Evolutionary conservation across 2,888 invertebrate genomes (phyloP), one percentile per base, ranked within the genome.

Genomic region (Noctua janthe): DNA sequence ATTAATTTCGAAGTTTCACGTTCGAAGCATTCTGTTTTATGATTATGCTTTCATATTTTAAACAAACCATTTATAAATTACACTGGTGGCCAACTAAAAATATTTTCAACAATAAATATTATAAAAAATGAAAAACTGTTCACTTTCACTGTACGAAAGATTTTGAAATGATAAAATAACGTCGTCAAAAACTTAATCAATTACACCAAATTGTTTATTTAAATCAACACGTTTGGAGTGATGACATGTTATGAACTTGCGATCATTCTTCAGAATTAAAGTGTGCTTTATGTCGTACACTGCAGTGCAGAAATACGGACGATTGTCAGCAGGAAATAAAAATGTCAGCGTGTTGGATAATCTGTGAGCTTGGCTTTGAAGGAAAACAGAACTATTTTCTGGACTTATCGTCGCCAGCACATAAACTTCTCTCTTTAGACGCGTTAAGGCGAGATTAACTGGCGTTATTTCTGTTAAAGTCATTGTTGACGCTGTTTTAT

Each of bases 391-490:
- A 78, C 81, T 82, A 78, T 84, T 85, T 83, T 72, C 80, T 81
- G 69, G 73, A 81, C 80, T 78, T 76, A 79, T 78, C 78, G 89
- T 83, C 81, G 79, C 70, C 49, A 72, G 56, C 84, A 87, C 90
- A 85, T 92, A 92, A 91, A 91, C 82, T 88, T 78, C 49, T 74
- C 71, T 84, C 81, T 85, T 87, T 82, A 90, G 78, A 86, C 84
- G 73, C 86, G 81, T 86, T 88, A 84, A 82, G 81, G 71, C 71
- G 62, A 88, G 86, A 90, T 91, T 89, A 90, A 90, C 81, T 82
- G 80, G 47, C 71, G 87, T 85, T 92, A 91, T 92, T 91, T 92
- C 83, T 86, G 91, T 88, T 81, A 80, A 87, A 90, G 76, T 86
- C 83, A 83, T 89, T 88, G 80, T 84, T 76, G 85, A 82, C 78